phyloP scores from a whole-genome alignment of 2,113 vertebrate species.

The Planiliza haematocheilus region DNA sequence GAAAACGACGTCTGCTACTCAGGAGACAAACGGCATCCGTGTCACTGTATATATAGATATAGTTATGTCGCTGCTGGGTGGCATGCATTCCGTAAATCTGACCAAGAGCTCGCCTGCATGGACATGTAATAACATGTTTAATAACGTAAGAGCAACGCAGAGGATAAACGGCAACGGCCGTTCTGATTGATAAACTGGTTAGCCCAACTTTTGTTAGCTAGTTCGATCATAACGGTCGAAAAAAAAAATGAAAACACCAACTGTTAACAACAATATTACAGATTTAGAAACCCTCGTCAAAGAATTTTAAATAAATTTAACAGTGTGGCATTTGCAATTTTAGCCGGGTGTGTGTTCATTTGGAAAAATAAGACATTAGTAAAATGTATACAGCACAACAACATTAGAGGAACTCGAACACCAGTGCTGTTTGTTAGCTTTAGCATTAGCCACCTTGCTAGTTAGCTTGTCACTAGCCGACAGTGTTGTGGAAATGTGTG shows the following conservation, averaged over 20 bases:
- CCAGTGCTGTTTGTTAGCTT: slow-evolving; percentile 47
- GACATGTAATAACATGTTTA: neutral
- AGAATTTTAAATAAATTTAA: neutral
- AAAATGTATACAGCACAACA: neutral
- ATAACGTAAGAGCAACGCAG: too few relatives aligned
- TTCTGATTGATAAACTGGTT: slow-evolving; percentile 17
- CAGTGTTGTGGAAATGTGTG: slow-evolving; percentile 64
- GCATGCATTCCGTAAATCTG: slow-evolving; percentile 48
- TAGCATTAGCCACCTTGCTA: slow-evolving; percentile 75
- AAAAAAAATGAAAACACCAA: neutral
- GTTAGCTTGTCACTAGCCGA: slow-evolving; percentile 55
- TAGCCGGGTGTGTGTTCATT: neutral
- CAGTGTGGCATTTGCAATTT: neutral
- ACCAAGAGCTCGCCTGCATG: slow-evolving; percentile 22
- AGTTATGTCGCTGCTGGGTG: slow-evolving; percentile 43
- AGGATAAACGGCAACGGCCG: neutral
- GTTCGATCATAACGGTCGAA: slow-evolving; percentile 40
- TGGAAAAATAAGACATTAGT: neutral
- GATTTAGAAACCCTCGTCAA: neutral
- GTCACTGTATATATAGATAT: slow-evolving; percentile 62
- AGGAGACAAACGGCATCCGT: slow-evolving; percentile 36
- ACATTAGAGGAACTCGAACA: slow-evolving; percentile 36
- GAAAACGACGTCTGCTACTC: slow-evolving; percentile 24
- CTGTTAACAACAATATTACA: slow-evolving; percentile 8
- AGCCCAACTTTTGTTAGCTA: slow-evolving; percentile 59